Evolutionary conservation across 2,113 vertebrate genomes (phyloP).

Genomic region (Bufo bufo): DNA sequence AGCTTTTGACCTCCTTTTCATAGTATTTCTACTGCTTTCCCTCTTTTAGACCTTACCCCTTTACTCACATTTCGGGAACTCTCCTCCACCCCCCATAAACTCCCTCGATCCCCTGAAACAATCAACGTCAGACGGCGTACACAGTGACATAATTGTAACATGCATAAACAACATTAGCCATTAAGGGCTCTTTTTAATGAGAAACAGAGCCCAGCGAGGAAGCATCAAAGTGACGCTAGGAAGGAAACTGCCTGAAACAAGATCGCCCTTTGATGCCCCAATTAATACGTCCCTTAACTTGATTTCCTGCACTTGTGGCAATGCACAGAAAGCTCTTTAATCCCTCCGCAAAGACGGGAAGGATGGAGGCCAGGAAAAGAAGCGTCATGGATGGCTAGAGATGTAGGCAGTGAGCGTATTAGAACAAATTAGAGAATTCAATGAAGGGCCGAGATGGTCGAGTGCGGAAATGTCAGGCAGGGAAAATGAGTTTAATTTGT

Average conservation of each 20-base stretch:
- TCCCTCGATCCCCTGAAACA: conserved; percentile 61
- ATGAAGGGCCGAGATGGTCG: conserved; percentile 72
- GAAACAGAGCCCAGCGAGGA: conserved; percentile 79
- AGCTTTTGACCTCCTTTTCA: background rate
- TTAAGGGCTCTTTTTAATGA: conserved; percentile 82
- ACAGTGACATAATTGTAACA: conserved; percentile 77
- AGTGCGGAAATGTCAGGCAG: conserved; percentile 80
- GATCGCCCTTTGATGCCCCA: conserved; percentile 84
- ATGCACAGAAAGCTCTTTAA: conserved; percentile 77
- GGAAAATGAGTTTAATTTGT: conserved; percentile 81
- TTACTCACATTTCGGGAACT: conserved; percentile 56
- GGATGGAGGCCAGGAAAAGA: conserved; percentile 80
- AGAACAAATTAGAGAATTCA: conserved; percentile 85
- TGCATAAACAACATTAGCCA: conserved; percentile 78
- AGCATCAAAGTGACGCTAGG: conserved; percentile 82
- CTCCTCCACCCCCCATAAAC: conserved; percentile 59
- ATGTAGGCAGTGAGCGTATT: conserved; percentile 79
- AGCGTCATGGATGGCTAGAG: conserved; percentile 79
- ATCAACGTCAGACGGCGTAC: conserved; percentile 64
- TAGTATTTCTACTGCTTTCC: background rate
- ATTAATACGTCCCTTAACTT: conserved; percentile 86
- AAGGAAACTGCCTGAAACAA: conserved; percentile 83
- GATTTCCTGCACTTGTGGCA: conserved; percentile 83
- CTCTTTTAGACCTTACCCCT: conserved; percentile 49
- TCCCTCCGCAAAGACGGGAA: conserved; percentile 80